Conservation (phyloP, 1,140 invertebrate genomes). For the Drosophila sproati region DNA sequence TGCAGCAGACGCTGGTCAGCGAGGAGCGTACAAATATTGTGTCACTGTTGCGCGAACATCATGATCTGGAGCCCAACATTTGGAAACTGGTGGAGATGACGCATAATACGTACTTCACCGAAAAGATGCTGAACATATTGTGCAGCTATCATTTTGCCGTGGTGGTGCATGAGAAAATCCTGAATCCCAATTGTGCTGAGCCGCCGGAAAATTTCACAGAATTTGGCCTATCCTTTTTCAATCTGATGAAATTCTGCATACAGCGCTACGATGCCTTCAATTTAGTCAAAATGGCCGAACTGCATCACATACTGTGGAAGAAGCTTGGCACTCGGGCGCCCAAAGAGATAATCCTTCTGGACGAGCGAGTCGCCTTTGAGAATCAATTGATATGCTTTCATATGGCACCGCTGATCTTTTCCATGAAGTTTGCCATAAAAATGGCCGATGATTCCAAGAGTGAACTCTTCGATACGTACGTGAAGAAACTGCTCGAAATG, state of each 20-base stretch:
- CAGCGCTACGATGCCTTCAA: constrained; percentile 67
- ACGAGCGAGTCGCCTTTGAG: constrained; percentile 84
- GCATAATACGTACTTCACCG: constrained; percentile 64
- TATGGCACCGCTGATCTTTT: constrained; percentile 87
- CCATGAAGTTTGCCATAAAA: constrained; percentile 82
- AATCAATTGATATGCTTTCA: constrained; percentile 87
- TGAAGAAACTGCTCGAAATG: constrained; percentile 87
- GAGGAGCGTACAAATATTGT: constrained; percentile 70
- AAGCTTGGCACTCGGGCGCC: constrained; percentile 69
- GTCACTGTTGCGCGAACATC: constrained; percentile 58
- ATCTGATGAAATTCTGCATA: constrained; percentile 86
- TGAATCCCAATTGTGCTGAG: constrained; percentile 53
- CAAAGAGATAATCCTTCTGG: constrained; percentile 77
- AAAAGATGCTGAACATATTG: constrained; percentile 63
- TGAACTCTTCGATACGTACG: constrained; percentile 87
- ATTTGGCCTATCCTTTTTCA: constrained; percentile 82
- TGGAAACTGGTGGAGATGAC: constrained; percentile 80
- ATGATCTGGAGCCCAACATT: constrained; percentile 69
- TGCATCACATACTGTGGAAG: constrained; percentile 82
- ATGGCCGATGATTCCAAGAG: constrained; percentile 68
- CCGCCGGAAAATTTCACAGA: constrained; percentile 71
- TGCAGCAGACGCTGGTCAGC: constrained; percentile 75
- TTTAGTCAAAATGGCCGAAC: constrained; percentile 82
- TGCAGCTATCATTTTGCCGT: constrained; percentile 67
- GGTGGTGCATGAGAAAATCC: constrained; percentile 71